Evolutionary conservation across 2,797 vertebrate genomes (phyloP).

Genomic region (Avahi laniger): DNA sequence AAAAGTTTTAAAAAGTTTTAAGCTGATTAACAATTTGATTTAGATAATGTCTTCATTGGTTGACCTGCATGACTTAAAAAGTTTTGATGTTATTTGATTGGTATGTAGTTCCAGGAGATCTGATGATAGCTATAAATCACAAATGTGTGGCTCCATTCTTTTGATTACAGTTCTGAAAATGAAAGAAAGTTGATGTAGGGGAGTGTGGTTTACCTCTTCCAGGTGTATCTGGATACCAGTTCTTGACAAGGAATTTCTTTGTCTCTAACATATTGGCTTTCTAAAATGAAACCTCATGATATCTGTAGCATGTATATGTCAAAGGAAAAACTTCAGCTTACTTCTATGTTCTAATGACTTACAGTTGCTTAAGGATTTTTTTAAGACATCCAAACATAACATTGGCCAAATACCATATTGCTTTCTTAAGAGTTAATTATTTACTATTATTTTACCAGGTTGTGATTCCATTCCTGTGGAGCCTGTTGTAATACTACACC

Average conservation of each 20-base stretch:
- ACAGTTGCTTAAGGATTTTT: slow-evolving; percentile 72
- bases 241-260: background rate
- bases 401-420: slow-evolving; percentile 65
- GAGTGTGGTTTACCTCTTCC: background rate
- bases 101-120: background rate
- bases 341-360: slow-evolving; percentile 4
- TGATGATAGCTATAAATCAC: background rate
- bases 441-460: slow-evolving; percentile 62
- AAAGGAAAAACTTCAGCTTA: background rate
- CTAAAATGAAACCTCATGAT: background rate
- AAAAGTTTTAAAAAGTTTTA: background rate
- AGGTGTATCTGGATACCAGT: background rate
- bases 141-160: background rate
- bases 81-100: background rate
- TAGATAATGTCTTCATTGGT: background rate
- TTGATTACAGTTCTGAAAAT: background rate
- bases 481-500: slow-evolving; percentile 73
- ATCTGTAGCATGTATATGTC: background rate
- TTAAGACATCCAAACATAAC: slow-evolving; percentile 28
- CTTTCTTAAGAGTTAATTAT: slow-evolving; percentile 80
- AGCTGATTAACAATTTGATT: background rate
- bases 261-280: background rate
- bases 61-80: background rate
- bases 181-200: background rate
- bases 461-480: slow-evolving; percentile 71